Conservation (phyloP, 2,888 invertebrate genomes). For the Metellina segmentata region DNA sequence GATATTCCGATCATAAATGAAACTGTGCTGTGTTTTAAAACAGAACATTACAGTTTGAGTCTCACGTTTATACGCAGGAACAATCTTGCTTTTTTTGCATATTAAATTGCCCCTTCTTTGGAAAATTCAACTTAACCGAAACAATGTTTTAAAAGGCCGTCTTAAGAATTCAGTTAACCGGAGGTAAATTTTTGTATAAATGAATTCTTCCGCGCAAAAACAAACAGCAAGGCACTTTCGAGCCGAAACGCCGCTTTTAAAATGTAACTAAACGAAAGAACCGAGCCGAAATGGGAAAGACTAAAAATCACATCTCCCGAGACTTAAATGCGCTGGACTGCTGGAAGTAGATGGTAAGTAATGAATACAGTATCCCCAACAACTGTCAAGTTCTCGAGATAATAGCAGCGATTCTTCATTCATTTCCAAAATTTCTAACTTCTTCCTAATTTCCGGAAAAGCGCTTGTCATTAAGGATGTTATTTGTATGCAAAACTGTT, state of each 20-base stretch:
- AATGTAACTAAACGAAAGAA: neutral
- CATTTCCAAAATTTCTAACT: neutral
- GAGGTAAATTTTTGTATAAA: neutral
- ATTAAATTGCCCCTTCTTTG: too few species aligned
- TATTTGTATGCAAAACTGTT: constrained; percentile 28
- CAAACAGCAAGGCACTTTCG: neutral
- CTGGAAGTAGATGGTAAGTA: neutral
- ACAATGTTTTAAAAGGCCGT: neutral
- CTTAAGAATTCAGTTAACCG: neutral
- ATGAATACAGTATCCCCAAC: neutral
- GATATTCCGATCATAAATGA: too few species aligned
- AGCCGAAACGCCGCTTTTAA: neutral
- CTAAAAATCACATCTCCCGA: neutral
- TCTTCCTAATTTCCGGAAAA: neutral
- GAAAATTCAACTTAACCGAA: neutral
- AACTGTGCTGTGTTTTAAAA: too few species aligned
- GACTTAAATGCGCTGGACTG: too few species aligned
- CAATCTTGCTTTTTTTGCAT: too few species aligned
- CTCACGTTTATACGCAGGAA: too few species aligned
- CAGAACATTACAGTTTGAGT: too few species aligned
- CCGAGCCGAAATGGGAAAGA: neutral
- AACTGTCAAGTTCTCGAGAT: neutral
- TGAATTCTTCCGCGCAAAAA: neutral
- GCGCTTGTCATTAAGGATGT: neutral
- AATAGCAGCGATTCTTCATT: neutral